Conservation (phyloP, 2,113 vertebrate species). For the Archocentrus centrarchus region DNA sequence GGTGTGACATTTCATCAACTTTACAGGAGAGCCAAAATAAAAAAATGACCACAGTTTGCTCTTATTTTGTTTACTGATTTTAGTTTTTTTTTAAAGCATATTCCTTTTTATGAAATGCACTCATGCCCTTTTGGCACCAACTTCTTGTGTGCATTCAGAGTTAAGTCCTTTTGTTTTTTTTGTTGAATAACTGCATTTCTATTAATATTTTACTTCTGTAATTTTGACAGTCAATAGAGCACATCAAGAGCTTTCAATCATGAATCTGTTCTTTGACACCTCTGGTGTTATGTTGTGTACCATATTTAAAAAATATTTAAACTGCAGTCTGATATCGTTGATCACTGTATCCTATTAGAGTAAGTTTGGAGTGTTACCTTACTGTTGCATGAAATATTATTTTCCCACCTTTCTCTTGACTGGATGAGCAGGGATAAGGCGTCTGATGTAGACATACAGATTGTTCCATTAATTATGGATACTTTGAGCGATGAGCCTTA, state of each 20-base stretch:
- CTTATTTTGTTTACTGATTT: no score
- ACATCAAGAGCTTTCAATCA: background rate
- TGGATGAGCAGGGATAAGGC: background rate
- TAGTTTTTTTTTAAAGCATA: no score
- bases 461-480: constrained; percentile 52
- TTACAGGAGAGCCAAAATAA: no score
- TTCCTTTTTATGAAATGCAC: no score
- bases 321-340: background rate
- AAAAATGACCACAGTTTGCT: no score
- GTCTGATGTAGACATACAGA: constrained; percentile 33
- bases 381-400: background rate
- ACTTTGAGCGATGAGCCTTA: constrained; percentile 14
- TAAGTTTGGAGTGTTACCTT: background rate
- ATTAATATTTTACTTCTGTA: no score
- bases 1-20: no score
- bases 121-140: no score
- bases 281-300: background rate
- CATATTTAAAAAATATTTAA: background rate
- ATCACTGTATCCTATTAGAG: background rate
- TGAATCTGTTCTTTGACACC: background rate
- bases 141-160: no score
- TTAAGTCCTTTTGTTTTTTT: no score
- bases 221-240: no score
- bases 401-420: background rate
- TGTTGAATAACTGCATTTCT: no score